Evolutionary conservation across 2,888 invertebrate genomes (phyloP).

Genomic region (Folsomia candida): DNA sequence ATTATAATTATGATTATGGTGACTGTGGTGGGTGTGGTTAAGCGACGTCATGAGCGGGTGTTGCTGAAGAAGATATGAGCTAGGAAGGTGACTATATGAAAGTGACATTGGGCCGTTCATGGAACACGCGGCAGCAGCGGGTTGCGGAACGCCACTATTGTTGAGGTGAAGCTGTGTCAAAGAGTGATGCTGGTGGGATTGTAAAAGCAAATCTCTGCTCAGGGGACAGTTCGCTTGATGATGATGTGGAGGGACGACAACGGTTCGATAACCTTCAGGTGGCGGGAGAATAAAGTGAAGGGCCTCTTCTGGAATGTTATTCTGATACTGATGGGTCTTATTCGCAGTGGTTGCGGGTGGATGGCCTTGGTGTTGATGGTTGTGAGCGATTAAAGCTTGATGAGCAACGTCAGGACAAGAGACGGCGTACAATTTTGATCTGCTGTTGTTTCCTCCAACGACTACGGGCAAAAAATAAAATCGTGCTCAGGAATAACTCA

Average conservation of each 20-base stretch:
- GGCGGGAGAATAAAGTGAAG: not conserved
- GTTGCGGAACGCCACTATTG: not conserved
- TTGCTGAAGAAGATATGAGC: constrained; percentile 3
- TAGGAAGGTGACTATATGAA: constrained; percentile 10
- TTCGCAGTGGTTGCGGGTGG: not conserved
- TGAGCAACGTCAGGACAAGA: constrained; percentile 50
- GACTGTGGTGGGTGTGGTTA: not conserved
- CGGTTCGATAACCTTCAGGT: not conserved
- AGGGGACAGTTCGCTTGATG: not conserved
- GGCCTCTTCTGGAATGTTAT: not conserved
- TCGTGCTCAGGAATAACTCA: too few species aligned
- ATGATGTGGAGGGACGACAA: too few species aligned
- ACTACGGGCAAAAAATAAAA: constrained; percentile 25
- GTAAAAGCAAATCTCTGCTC: constrained; percentile 32
- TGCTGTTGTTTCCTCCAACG: constrained; percentile 31
- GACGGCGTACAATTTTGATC: constrained; percentile 48
- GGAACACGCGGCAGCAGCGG: not conserved
- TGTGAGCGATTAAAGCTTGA: constrained; percentile 19
- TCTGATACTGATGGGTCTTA: not conserved
- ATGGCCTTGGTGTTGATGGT: not conserved
- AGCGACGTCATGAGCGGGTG: not conserved
- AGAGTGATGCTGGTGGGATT: constrained; percentile 34
- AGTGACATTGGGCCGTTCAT: not conserved
- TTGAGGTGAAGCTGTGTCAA: not conserved
- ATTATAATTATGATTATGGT: not conserved